Evolutionary conservation across 1,140 invertebrate species (phyloP).

Genomic region (Drosophila pruinosa): DNA sequence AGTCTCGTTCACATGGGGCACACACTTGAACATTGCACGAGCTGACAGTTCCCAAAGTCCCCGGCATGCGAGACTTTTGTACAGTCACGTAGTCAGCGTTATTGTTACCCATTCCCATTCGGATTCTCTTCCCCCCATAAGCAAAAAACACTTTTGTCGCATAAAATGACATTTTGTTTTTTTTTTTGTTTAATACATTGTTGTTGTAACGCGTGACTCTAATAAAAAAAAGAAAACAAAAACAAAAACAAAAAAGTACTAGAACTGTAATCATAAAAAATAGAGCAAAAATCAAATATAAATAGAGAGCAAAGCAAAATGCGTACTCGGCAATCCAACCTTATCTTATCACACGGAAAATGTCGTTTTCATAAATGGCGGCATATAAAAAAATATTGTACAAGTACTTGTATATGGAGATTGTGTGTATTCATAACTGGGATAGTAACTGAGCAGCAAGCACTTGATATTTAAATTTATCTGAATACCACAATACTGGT

Average conservation of each 20-base stretch:
- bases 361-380: conserved; percentile 76
- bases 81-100: conserved; percentile 69
- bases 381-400: conserved; percentile 62
- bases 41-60: conserved; percentile 29
- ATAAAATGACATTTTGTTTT: conserved; percentile 68
- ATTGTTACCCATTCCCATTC: background rate
- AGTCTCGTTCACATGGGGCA: conserved; percentile 11
- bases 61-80: conserved; percentile 55
- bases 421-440: conserved; percentile 1
- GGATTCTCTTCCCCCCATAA: conserved; percentile 32
- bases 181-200: conserved; percentile 30
- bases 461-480: background rate
- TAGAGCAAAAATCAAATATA: conserved; percentile 66
- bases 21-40: conserved; percentile 64
- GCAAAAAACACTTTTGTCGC: conserved; percentile 64
- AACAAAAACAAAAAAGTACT: conserved; percentile 30
- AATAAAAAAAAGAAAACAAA: conserved; percentile 64
- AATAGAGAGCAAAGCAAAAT: conserved; percentile 42
- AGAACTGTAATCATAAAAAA: conserved; percentile 69
- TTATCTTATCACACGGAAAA: conserved; percentile 70
- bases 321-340: conserved; percentile 35
- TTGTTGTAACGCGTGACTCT: conserved; percentile 71
- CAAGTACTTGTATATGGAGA: background rate
- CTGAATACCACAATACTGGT: background rate
- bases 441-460: background rate